Evolutionary conservation across 2,888 invertebrate species (phyloP).

Genomic region (Leptothorax acervorum): DNA sequence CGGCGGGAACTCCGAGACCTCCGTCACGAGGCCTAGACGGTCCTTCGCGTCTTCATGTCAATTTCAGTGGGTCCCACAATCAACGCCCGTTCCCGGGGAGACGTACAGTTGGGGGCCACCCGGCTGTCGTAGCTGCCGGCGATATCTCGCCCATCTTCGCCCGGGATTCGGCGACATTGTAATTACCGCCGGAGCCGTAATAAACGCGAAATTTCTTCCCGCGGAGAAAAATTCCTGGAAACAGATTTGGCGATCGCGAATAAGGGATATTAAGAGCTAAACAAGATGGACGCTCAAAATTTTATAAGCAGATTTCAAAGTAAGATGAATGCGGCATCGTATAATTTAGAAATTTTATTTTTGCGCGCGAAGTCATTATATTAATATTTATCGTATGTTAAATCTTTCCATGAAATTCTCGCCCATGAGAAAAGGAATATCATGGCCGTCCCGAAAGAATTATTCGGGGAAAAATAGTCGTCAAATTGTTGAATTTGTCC

Average conservation of each 20-base stretch:
- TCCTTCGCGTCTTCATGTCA: constrained; percentile 61
- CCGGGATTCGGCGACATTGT: constrained; percentile 23
- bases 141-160: neutral
- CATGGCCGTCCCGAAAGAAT: neutral
- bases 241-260: constrained; percentile 2
- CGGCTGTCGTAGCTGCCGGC: constrained; percentile 10
- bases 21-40: constrained; percentile 67
- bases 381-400: constrained; percentile 1
- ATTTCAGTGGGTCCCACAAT: constrained; percentile 72
- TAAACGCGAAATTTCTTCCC: constrained; percentile 14
- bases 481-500: neutral
- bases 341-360: constrained; percentile 1
- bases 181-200: constrained; percentile 48
- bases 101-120: constrained; percentile 39
- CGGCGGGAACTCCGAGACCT: neutral
- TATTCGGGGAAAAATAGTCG: neutral
- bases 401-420: neutral
- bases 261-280: constrained; percentile 10
- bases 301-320: neutral
- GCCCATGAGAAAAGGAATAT: neutral
- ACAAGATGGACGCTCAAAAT: neutral
- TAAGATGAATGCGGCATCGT: neutral
- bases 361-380: neutral
- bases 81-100: constrained; percentile 58
- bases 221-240: neutral